phyloP scores from a whole-genome alignment of 2,888 invertebrate species.

The Eugnorisma glareosa region DNA sequence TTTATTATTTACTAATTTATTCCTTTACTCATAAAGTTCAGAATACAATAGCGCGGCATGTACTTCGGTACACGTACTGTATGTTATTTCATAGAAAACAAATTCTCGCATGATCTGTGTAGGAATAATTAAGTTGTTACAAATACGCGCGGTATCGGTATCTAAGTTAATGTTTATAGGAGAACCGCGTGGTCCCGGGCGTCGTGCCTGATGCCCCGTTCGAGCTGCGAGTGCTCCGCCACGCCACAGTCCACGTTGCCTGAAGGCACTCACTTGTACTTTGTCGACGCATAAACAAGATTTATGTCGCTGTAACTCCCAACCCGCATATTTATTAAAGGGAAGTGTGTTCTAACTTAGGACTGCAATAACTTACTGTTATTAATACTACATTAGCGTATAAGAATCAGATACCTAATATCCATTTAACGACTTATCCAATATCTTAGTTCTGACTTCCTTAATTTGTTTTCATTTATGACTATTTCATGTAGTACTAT shows the following conservation, averaged over 20 bases:
- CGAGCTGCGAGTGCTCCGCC: not conserved
- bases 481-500: slow-evolving; percentile 34
- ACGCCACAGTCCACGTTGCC: slow-evolving; percentile 32
- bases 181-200: not conserved
- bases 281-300: slow-evolving; percentile 56
- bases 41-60: slow-evolving; percentile 30
- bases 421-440: slow-evolving; percentile 55
- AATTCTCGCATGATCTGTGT: slow-evolving; percentile 59
- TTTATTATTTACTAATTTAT: slow-evolving; percentile 57
- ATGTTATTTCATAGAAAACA: slow-evolving; percentile 56
- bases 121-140: slow-evolving; percentile 65
- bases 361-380: slow-evolving; percentile 55
- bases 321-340: slow-evolving; percentile 60
- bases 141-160: slow-evolving; percentile 58
- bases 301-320: slow-evolving; percentile 51
- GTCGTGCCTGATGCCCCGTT: slow-evolving; percentile 8
- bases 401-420: slow-evolving; percentile 58
- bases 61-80: slow-evolving; percentile 18
- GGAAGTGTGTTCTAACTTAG: slow-evolving; percentile 56
- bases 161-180: slow-evolving; percentile 41
- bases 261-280: slow-evolving; percentile 51
- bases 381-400: slow-evolving; percentile 63
- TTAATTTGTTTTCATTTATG: slow-evolving; percentile 67
- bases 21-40: slow-evolving; percentile 49
- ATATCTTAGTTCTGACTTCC: slow-evolving; percentile 60